phyloP scores from a whole-genome alignment of 2,888 invertebrate genomes.

The Rhamnusium bicolor region DNA sequence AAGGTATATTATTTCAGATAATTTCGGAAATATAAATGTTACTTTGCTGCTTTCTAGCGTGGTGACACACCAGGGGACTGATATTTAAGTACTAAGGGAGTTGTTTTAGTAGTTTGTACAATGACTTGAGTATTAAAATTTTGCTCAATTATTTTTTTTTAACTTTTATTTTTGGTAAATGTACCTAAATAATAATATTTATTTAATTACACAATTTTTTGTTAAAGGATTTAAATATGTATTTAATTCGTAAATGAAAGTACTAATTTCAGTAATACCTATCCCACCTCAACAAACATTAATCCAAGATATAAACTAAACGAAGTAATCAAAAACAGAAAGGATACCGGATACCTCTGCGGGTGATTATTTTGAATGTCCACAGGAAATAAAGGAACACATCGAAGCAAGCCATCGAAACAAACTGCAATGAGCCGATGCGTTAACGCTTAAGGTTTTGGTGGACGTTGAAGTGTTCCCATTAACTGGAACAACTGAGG shows the following conservation, averaged over 20 bases:
- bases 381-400: slow-evolving; percentile 23
- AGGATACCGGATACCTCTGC: not conserved
- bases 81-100: no score
- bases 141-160: no score
- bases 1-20: not conserved
- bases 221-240: no score
- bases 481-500: slow-evolving; percentile 46
- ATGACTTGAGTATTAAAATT: no score
- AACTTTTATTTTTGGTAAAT: no score
- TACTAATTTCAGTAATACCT: no score
- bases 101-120: no score
- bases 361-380: slow-evolving; percentile 21
- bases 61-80: not conserved
- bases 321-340: slow-evolving; percentile 31
- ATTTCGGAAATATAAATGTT: not conserved
- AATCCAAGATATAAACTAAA: not conserved
- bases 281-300: not conserved
- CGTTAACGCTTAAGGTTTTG: slow-evolving; percentile 46
- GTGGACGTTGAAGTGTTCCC: slow-evolving; percentile 33
- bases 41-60: not conserved
- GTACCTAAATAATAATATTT: no score
- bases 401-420: slow-evolving; percentile 53
- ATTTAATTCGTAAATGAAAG: no score
- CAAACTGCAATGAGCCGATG: slow-evolving; percentile 47
- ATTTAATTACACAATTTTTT: no score